These are phyloP conservation scores for Antheraea mylitta DNA, from an alignment of 1,140 invertebrate genomes.

Conservation along the genomic window DNA sequence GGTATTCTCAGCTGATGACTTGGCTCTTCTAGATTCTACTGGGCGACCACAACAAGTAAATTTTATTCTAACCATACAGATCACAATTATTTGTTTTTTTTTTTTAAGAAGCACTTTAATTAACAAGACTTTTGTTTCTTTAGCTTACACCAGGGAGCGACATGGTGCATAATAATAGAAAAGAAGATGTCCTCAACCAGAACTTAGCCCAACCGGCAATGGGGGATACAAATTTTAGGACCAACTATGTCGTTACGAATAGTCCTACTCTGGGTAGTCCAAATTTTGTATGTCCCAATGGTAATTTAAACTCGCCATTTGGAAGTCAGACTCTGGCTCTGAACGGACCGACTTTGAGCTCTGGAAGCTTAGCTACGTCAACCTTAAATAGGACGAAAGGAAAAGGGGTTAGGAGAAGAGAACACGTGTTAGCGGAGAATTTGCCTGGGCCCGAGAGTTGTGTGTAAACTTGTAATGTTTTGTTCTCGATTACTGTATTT, in stretches of 20 bases:
- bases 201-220: slow-evolving; percentile 49
- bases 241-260: slow-evolving; percentile 58
- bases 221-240: slow-evolving; percentile 62
- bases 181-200: slow-evolving; percentile 67
- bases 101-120: too few relatives aligned
- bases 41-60: slow-evolving; percentile 55
- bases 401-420: slow-evolving; percentile 64
- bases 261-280: slow-evolving; percentile 70
- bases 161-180: slow-evolving; percentile 43
- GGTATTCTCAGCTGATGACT: slow-evolving; percentile 67
- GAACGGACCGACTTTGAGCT: slow-evolving; percentile 64
- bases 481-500: slow-evolving; percentile 16
- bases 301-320: slow-evolving; percentile 59
- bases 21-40: slow-evolving; percentile 60
- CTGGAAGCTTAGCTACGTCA: slow-evolving; percentile 60
- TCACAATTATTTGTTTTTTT: too few relatives aligned
- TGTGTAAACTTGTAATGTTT: slow-evolving; percentile 41
- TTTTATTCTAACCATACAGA: background rate
- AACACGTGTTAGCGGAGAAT: slow-evolving; percentile 69
- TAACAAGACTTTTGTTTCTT: slow-evolving; percentile 9
- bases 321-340: slow-evolving; percentile 60
- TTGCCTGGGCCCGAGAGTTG: slow-evolving; percentile 70
- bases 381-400: slow-evolving; percentile 67
- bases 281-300: slow-evolving; percentile 73
- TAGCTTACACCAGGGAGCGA: slow-evolving; percentile 58